A percentile compares a stretch with the other conserved stretches of the same genome.
Evolutionary conservation across 2,888 invertebrate genomes (phyloP).

Genomic region (Theristus sp.): DNA sequence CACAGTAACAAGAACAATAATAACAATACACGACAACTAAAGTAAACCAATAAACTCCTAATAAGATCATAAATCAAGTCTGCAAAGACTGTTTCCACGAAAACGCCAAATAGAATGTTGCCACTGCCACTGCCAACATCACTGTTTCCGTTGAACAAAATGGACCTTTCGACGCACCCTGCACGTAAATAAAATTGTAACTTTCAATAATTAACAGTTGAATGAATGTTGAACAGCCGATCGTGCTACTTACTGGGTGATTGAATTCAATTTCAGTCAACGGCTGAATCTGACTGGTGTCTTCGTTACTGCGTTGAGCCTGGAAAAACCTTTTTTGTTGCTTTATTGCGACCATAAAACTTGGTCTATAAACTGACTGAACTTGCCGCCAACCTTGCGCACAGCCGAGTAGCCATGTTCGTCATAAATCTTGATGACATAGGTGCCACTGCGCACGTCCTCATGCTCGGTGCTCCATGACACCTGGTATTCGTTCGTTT

Average conservation of each 20-base stretch:
- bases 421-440: constrained; percentile 58
- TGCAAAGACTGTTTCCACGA: not conserved
- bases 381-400: constrained; percentile 43
- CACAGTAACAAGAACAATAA: too few relatives aligned
- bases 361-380: not conserved
- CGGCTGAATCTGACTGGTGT: not conserved
- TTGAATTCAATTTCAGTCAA: not conserved
- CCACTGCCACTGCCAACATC: not conserved
- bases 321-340: not conserved
- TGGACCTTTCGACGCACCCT: not conserved
- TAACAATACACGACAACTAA: too few relatives aligned
- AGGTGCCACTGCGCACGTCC: constrained; percentile 56
- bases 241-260: too few relatives aligned
- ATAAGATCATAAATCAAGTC: too few relatives aligned
- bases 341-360: not conserved
- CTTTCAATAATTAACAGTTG: not conserved
- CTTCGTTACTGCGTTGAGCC: not conserved
- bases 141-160: not conserved
- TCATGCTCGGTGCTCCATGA: constrained; percentile 76
- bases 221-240: not conserved
- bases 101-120: not conserved
- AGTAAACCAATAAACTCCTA: too few relatives aligned
- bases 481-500: constrained; percentile 57
- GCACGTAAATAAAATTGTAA: not conserved
- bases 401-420: constrained; percentile 73